Evolutionary conservation across 1,140 invertebrate genomes (phyloP).

Genomic region (Drosophila truncata): DNA sequence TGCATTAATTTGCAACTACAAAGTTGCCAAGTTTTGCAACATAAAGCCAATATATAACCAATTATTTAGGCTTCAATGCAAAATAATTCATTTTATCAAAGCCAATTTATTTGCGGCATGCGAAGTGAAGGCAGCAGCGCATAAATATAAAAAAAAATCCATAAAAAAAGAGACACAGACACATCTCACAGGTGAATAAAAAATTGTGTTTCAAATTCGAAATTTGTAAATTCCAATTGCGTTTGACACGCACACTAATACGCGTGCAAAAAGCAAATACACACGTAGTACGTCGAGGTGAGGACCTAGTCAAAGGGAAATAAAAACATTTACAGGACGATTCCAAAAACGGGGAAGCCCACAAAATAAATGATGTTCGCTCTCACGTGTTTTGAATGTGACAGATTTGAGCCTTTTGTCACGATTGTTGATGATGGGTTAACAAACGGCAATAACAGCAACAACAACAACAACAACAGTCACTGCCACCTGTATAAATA

Average conservation of each 20-base stretch:
- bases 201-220: constrained; percentile 71
- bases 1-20: neutral
- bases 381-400: constrained; percentile 81
- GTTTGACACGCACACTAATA: constrained; percentile 54
- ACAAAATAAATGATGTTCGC: constrained; percentile 77
- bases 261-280: constrained; percentile 26
- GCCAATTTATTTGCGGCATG: constrained; percentile 58
- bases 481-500: constrained; percentile 38
- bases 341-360: constrained; percentile 53
- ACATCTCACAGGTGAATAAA: constrained; percentile 19
- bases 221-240: constrained; percentile 77
- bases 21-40: neutral
- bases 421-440: constrained; percentile 81
- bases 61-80: constrained; percentile 45
- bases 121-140: constrained; percentile 6
- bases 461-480: constrained; percentile 29
- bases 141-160: constrained; percentile 24
- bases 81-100: constrained; percentile 67
- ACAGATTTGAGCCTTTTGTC: constrained; percentile 82
- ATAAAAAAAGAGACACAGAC: constrained; percentile 24
- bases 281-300: constrained; percentile 24
- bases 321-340: constrained; percentile 71
- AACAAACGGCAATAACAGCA: constrained; percentile 67
- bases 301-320: constrained; percentile 64
- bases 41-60: constrained; percentile 20